phyloP scores from a whole-genome alignment of 2,888 invertebrate species.

The Pseudococcus longispinus region DNA sequence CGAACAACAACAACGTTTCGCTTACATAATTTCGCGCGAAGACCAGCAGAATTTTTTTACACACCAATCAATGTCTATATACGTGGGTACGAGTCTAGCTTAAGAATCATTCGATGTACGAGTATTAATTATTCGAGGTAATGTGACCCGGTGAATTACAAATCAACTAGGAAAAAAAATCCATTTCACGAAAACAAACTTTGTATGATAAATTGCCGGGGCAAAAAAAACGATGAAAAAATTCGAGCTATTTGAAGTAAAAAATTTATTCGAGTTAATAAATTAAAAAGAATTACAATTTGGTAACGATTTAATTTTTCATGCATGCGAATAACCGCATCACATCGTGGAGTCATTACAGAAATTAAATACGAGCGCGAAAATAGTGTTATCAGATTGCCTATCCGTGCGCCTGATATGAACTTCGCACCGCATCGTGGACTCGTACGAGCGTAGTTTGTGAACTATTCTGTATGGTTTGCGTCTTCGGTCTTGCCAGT shows the following conservation, averaged over 20 bases:
- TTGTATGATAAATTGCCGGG: neutral
- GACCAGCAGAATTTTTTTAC: conserved; percentile 7
- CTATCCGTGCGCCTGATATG: neutral
- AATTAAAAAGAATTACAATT: neutral
- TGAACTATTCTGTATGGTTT: neutral
- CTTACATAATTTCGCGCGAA: neutral
- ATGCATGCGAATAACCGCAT: neutral
- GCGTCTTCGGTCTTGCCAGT: neutral
- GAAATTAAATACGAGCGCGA: neutral
- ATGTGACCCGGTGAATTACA: conserved; percentile 21
- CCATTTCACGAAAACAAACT: neutral
- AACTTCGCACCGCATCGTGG: neutral
- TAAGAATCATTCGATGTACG: no score
- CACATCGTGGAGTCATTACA: neutral
- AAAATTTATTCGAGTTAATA: neutral
- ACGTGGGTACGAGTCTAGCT: neutral
- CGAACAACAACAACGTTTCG: neutral
- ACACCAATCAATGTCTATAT: neutral
- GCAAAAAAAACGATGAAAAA: neutral
- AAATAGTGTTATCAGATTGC: neutral
- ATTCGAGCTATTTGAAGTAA: no score
- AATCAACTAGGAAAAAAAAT: neutral
- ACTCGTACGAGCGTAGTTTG: neutral
- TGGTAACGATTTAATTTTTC: neutral
- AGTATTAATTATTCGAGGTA: neutral